Conservation (phyloP, 1,140 invertebrate genomes). For the Drosophila arizonae region DNA sequence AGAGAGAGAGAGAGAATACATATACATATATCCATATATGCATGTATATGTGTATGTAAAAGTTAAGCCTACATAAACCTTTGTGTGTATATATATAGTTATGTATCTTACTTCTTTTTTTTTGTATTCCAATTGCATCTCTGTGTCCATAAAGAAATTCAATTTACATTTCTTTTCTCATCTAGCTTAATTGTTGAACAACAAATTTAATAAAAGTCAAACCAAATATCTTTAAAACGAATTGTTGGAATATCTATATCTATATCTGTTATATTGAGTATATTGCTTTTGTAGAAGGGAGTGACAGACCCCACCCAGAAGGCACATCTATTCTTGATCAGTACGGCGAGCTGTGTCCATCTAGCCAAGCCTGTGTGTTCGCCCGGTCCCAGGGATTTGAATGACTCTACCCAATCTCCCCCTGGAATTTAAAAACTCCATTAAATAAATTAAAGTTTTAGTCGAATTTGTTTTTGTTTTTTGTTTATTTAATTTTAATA, state of each 20-base stretch:
- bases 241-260: too few relatives aligned
- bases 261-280: too few relatives aligned
- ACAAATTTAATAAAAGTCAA: slow-evolving; percentile 36
- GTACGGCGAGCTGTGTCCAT: too few relatives aligned
- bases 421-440: too few relatives aligned
- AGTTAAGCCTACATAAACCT: not conserved
- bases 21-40: slow-evolving; percentile 2
- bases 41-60: slow-evolving; percentile 28
- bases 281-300: too few relatives aligned
- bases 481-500: slow-evolving; percentile 59
- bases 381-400: too few relatives aligned
- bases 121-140: slow-evolving; percentile 33
- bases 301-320: too few relatives aligned
- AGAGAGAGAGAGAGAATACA: not conserved
- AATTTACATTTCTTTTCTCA: not conserved
- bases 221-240: slow-evolving; percentile 24
- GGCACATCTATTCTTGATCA: too few relatives aligned
- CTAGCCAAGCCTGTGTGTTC: too few relatives aligned
- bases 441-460: too few relatives aligned
- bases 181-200: slow-evolving; percentile 27
- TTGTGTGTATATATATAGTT: slow-evolving; percentile 37
- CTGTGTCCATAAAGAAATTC: not conserved
- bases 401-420: too few relatives aligned
- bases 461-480: slow-evolving; percentile 20
- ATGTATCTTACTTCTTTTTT: not conserved